Percentiles rank a stretch among this genome's conserved stretches.
phyloP scores from a whole-genome alignment of 2,113 vertebrate species.

The Toxostoma redivivum region DNA sequence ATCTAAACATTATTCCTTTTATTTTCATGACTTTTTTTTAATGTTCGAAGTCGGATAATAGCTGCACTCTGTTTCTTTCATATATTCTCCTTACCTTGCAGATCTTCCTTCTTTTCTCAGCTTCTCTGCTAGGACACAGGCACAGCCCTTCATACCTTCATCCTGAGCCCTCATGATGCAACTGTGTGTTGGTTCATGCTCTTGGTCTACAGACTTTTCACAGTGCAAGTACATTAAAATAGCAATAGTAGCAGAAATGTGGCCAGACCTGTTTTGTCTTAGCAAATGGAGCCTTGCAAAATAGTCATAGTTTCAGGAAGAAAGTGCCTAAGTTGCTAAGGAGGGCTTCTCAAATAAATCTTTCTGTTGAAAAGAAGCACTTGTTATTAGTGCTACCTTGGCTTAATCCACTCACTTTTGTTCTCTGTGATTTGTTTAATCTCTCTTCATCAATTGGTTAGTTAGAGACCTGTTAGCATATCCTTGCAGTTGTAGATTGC shows the following conservation, averaged over 20 bases:
- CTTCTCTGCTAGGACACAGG: neutral
- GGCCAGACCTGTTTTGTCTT: slow-evolving; percentile 12
- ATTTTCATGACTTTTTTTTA: neutral
- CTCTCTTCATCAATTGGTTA: neutral
- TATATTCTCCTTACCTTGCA: neutral
- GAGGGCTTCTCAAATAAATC: neutral
- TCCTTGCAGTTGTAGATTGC: neutral
- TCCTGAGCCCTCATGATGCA: neutral
- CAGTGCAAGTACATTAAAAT: neutral
- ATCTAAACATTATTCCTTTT: neutral
- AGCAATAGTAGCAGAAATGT: slow-evolving; percentile 29
- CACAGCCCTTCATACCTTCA: neutral
- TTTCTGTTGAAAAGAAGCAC: neutral
- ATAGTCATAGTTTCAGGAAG: slow-evolving; percentile 3
- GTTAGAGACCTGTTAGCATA: neutral
- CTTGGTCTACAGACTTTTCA: neutral
- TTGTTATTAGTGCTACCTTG: neutral
- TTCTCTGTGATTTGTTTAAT: neutral
- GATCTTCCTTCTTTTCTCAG: neutral
- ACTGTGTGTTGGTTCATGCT: neutral
- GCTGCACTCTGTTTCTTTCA: neutral
- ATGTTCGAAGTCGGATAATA: neutral
- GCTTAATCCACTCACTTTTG: neutral
- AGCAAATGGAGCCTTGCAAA: neutral
- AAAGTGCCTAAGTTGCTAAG: neutral